Conservation (phyloP, 2,888 invertebrate genomes). For the Scaeva pyrastri region DNA sequence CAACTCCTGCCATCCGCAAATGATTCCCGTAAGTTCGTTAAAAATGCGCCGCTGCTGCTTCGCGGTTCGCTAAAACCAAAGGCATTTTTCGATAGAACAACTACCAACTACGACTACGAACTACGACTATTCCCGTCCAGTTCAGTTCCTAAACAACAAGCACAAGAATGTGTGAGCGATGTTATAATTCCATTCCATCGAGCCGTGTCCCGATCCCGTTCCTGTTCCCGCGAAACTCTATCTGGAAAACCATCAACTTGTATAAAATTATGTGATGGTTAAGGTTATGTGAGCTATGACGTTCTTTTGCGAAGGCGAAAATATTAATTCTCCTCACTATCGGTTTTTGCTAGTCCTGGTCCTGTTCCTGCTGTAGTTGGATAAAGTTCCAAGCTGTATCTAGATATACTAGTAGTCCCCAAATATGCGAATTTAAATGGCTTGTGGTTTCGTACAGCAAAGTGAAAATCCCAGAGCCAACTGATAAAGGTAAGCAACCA, state of each 20-base stretch:
- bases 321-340: constrained; percentile 31
- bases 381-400: constrained; percentile 10
- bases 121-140: not conserved
- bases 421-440: constrained; percentile 68
- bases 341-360: too few species aligned
- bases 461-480: constrained; percentile 55
- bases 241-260: not conserved
- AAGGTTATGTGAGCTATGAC: constrained; percentile 27
- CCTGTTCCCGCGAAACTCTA: not conserved
- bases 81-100: not conserved
- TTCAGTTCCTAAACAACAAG: too few species aligned
- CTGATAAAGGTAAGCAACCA: constrained; percentile 32
- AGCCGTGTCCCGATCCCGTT: too few species aligned
- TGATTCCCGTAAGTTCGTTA: constrained; percentile 22
- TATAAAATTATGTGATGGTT: constrained; percentile 16
- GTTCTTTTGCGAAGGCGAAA: constrained; percentile 40
- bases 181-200: constrained; percentile 4
- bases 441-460: constrained; percentile 60
- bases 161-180: too few species aligned
- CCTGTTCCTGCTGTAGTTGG: not conserved
- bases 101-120: not conserved
- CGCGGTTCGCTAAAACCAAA: constrained; percentile 22
- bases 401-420: constrained; percentile 38
- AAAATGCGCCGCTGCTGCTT: not conserved
- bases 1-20: not conserved